Base-by-base conservation (phyloP, 2,888 invertebrate species). In the Ormyrus labotus region DNA sequence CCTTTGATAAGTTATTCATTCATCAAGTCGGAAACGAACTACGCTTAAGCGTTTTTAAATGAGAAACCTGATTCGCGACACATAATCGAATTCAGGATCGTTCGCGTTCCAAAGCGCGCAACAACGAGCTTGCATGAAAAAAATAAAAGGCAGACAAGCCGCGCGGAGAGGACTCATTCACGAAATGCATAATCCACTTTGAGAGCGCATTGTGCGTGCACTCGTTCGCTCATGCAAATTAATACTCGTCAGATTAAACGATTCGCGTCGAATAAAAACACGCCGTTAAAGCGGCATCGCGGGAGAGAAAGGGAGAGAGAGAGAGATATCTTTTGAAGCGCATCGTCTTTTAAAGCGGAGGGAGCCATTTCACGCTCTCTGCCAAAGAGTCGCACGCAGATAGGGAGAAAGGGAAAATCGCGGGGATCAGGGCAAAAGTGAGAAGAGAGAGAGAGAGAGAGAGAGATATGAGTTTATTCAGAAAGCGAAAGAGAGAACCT, bases 381-480 rank as follows among this genome's bases (percentile, higher is more conserved):
- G 13, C 9, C 6, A 60, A 48, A 10, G 34, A 65, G 13, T 8
- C 8, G 11, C 45, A 45, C 67, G 53, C 9, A 9, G 6, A 68
- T 57, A 48, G n/a, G 19, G 63, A 45, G 11, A 72, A 55, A 13
- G 72, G 13, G 55, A n/a, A 55, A 63, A 55, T 71, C 60, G 34
- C 13, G 64, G 55, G 63, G 55, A 19, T 53, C 34, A 47, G 9
- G 11, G n/a, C 34, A 71, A 50, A 60, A 13, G 63, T n/a, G 45
- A 45, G 57, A 45, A 45, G 45, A 45, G 57, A 68, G 55, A 11
- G 8, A 48, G 45, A n/a, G n/a, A 11, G 7, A 48, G n/a, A 7
- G 10, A n/a, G 45, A 57, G 47, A 69, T 6, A 48, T 6, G n/a
- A 68, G 68, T 68, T 68, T 68, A 55, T 53, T 51, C 47, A 50